These are phyloP conservation scores for Neodiprion fabricii DNA, from an alignment of 1,140 invertebrate genomes.

Conservation along the genomic window DNA sequence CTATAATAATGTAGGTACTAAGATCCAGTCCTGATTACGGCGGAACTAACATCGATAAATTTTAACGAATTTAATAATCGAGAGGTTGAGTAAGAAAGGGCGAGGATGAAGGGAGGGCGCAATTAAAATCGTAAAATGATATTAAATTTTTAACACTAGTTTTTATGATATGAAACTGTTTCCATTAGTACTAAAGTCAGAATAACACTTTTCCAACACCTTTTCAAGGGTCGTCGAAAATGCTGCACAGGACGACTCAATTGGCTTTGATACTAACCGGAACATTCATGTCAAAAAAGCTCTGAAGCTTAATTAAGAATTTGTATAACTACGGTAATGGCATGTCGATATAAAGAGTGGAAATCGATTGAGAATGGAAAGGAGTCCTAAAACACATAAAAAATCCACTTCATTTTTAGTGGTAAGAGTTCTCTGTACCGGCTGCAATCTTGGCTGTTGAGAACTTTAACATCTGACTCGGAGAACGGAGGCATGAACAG, in stretches of 20 bases:
- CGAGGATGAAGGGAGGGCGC: no score
- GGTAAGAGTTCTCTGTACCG: neutral
- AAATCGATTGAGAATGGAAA: neutral
- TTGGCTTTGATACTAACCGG: neutral
- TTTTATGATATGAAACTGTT: neutral
- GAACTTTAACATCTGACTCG: no score
- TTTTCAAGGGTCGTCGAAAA: neutral
- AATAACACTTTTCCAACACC: neutral
- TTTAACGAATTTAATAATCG: neutral
- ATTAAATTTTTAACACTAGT: neutral
- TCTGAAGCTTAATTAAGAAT: neutral
- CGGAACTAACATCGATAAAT: neutral
- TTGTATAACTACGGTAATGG: neutral
- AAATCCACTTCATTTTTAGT: no score
- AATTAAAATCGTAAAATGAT: neutral
- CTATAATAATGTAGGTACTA: neutral
- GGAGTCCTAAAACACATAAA: no score
- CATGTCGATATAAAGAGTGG: neutral
- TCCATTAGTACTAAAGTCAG: neutral
- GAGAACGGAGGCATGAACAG: no score
- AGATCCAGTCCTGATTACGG: neutral
- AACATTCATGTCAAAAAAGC: slow-evolving; percentile 2
- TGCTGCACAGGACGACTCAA: slow-evolving; percentile 14
- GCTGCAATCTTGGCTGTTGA: neutral
- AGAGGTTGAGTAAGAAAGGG: no score